Evolutionary conservation across 2,888 invertebrate genomes (phyloP), one percentile per base, ranked within the genome.

Genomic region (Dromius quadrimaculatus): DNA sequence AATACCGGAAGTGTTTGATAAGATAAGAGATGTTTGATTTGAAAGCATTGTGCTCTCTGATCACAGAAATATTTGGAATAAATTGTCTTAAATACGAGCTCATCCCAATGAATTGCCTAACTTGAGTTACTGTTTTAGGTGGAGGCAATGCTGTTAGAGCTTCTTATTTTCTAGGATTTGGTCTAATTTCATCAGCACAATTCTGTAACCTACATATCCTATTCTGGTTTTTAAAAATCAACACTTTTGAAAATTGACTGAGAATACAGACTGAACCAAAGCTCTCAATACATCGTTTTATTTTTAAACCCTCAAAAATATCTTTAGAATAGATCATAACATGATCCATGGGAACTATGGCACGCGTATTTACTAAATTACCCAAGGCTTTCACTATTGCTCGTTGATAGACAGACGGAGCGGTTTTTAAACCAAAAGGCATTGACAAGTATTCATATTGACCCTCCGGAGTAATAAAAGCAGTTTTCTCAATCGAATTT

Each of bases 401-500:
- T 50, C 50, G n/a, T 28, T 65, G 47, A 2, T 28, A 65, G 11
- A 65, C 65, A 32, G 65, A n/a, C 13, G 32, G 19, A 8, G 50
- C 65, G 9, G 23, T 65, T 8, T 15, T 2, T 54, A 65, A 15
- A 19, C 65, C 65, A 61, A 62, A 34, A 11, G 38, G 41, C 38
- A 68, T 68, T 20, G n/a, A 15, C 17, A 69, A 1, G 11, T 17
- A 69, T 41, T 69, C 69, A 36, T 22, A 69, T 23, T 69, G 61
- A 20, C 8, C 28, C 8, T 28, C 28, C 8, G 28, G 3, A 8
- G 28, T 41, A 47, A 47, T 47, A 19, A 47, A 47, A 65, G 28
- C 22, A 13, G 22, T 65, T 62, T 63, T 70, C 22, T 62, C 70
- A 9, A 70, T 70, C 6, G 62, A 70, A 17, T 47, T 36, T 62